Base-by-base conservation (phyloP, 2,888 invertebrate species). In the Caenorhabditis macrosperma region DNA sequence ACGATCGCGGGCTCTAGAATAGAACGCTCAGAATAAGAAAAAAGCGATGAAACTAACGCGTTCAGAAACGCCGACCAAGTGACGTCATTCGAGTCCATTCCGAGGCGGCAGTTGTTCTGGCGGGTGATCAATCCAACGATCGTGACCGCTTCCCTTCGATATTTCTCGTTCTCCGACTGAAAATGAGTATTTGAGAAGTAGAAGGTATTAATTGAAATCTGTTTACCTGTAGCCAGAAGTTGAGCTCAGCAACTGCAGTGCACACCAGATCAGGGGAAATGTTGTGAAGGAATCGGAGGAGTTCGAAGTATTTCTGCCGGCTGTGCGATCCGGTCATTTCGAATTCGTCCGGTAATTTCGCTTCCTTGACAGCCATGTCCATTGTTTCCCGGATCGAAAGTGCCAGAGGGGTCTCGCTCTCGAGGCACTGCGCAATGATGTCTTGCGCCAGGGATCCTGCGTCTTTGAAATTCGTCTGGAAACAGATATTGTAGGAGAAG, bases 301-400 rank as follows among this genome's bases (percentile, higher is more conserved):
- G 48, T 5, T 81, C 80, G 26, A 77, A 81, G 22, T 75, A 67
- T 52, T 82, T 82, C 10, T 15, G 28, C 2, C 78, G 75, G 28
- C 44, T 72, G 15, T 48, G 26, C 4, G 72, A 57, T 26, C 84
- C 84, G 24, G 78, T 76, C 35, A 78, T 20, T 17, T 68, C 66
- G 30, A 78, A 84, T n/a, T 81, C 81, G 1, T 66, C 50, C 2
- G 82, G 81, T 17, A 84, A 48, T 46, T 78, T 54, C n/a, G 78
- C 81, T 24, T 63, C 50, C 57, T 82, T 67, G 12, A 64, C 57
- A 1, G 78, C 63, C 0, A 61, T 20, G 7, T 52, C 57, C 22
- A 68, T 57, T 0, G 46, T 30, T 22, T 44, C 46, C 12, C 54
- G 63, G 44, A 80, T 69, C 5, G 60, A 15, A 7, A 5, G 30